Evolutionary conservation across 2,888 invertebrate species (phyloP), one percentile per base, ranked within the genome.

Genomic region (Tuberolachnus salignus): DNA sequence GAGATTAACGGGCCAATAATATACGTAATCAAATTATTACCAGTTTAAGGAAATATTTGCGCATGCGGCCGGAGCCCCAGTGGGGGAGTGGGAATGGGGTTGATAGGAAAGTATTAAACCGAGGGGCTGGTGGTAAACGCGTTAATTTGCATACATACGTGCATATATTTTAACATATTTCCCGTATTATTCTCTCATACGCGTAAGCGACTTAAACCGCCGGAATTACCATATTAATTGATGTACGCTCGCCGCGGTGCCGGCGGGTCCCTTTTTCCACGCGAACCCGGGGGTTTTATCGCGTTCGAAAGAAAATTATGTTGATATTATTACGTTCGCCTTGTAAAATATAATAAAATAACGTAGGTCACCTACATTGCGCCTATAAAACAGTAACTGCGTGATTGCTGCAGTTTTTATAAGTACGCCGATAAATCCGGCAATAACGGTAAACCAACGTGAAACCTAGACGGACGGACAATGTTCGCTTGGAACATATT

Each of bases 191-290:
- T 6, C 34, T 34, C 34, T 34, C 34, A 49, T 23, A 66, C 49
- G 9, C 23, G 11, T 23, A n/a, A n/a, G n/a, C n/a, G 23, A 49
- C 16, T 49, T 49, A 66, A 64, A 66, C 66, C 66, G 9, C 23
- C 1, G n/a, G 16, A 66, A 66, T 66, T 49, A 66, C 23, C 66
- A 66, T 66, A 66, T 49, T 23, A 66, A 49, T 66, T 49, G 66
- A 66, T 49, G 66, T 23, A 49, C 49, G 49, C 23, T 66, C 23
- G 21, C 49, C 34, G 34, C 34, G 34, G 34, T n/a, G n/a, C n/a
- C 19, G 23, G 16, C 16, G 6, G n/a, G 13, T 21, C 21, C 21
- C 3, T 49, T 66, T 66, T 66, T 21, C 14, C 21, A 46, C 46
- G 21, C 16, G n/a, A n/a, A n/a, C n/a, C 3, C 34, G 34, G 34